Evolutionary conservation across 2,797 vertebrate genomes (phyloP).

Genomic region (Pteronotus mesoamericanus): DNA sequence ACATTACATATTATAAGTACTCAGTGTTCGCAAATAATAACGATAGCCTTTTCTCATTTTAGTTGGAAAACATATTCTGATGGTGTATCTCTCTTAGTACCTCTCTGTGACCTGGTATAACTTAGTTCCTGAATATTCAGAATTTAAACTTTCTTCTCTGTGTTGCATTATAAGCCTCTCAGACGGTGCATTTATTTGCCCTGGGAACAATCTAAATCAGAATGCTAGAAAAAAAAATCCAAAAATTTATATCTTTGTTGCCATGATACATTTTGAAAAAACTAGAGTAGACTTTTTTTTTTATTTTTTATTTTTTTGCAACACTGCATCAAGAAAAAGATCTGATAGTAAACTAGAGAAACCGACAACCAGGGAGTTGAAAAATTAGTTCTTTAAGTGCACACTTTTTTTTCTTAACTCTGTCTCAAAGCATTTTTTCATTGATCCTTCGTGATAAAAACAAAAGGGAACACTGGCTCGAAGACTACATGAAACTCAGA

Average conservation of each 20-base stretch:
- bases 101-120: neutral
- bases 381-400: neutral
- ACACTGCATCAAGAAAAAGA: neutral
- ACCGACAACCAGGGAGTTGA: neutral
- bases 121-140: neutral
- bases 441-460: constrained; percentile 18
- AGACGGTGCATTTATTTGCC: constrained; percentile 24
- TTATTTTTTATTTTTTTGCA: neutral
- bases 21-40: constrained; percentile 1
- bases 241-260: constrained; percentile 9
- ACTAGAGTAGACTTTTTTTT: neutral
- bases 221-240: constrained; percentile 2
- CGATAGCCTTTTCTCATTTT: neutral
- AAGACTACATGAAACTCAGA: neutral
- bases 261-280: constrained; percentile 25
- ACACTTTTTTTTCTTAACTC: neutral
- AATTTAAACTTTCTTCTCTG: constrained; percentile 38
- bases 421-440: neutral
- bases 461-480: neutral
- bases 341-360: neutral
- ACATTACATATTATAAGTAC: neutral
- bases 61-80: neutral
- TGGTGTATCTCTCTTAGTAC: neutral
- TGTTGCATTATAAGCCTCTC: neutral
- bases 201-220: constrained; percentile 44